These are phyloP conservation scores for Euphonia xanthogaster DNA, from an alignment of 2,797 vertebrate species.

Conservation along the genomic window DNA sequence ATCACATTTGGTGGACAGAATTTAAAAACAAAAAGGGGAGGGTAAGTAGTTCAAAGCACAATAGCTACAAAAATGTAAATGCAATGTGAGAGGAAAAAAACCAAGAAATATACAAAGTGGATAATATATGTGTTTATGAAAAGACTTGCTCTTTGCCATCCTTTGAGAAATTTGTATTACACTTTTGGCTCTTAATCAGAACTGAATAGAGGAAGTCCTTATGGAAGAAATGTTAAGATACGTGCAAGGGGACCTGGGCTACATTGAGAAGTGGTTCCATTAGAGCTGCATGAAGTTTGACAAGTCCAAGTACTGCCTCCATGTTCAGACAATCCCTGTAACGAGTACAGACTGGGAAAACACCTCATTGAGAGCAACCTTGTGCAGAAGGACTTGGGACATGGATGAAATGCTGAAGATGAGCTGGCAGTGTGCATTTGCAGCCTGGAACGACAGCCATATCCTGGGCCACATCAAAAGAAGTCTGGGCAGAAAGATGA, in stretches of 20 bases:
- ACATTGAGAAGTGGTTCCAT: neutral
- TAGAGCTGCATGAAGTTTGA: neutral
- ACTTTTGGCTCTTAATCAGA: neutral
- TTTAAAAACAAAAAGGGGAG: slow-evolving; percentile 54
- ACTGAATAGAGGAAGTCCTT: neutral
- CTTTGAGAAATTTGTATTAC: neutral
- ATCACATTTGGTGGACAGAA: slow-evolving; percentile 60
- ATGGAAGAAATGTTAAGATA: neutral
- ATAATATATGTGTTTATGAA: neutral
- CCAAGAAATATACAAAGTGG: neutral
- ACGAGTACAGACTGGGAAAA: fast-evolving
- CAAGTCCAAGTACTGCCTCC: neutral
- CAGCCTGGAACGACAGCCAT: neutral
- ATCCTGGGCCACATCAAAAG: neutral
- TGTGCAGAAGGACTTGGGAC: neutral
- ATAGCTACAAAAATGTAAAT: neutral
- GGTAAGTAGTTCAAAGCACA: slow-evolving; percentile 23
- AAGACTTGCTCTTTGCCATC: neutral
- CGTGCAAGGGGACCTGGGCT: too few species aligned
- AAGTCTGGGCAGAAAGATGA: neutral
- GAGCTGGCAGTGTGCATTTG: neutral
- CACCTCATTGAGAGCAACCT: neutral
- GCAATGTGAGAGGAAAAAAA: neutral
- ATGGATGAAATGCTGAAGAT: neutral
- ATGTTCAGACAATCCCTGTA: neutral